Conservation (phyloP, 2,888 invertebrate genomes). For the Dynastes hyllus region DNA sequence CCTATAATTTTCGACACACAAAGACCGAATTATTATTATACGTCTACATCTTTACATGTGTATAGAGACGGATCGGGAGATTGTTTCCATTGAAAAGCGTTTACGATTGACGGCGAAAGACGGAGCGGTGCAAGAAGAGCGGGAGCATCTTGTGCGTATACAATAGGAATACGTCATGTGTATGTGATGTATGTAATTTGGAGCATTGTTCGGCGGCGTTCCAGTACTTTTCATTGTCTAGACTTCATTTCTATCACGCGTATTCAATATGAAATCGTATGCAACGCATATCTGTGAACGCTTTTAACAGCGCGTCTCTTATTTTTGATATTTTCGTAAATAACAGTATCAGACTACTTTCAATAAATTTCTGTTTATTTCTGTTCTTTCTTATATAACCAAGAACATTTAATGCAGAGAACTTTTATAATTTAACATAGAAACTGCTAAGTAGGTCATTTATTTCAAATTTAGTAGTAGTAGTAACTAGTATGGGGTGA, state of each 20-base stretch:
- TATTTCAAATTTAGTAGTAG: too few relatives aligned
- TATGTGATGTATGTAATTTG: conserved; percentile 47
- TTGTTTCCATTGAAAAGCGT: conserved; percentile 42
- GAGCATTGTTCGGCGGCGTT: conserved; percentile 45
- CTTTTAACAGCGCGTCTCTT: not conserved
- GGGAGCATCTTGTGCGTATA: conserved; percentile 39
- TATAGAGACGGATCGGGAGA: conserved; percentile 11
- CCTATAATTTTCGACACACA: conserved; percentile 47
- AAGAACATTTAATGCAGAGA: too few relatives aligned
- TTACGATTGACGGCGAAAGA: conserved; percentile 36
- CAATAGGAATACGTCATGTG: conserved; percentile 44
- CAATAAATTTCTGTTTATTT: too few relatives aligned
- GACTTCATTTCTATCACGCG: conserved; percentile 30
- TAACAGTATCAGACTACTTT: too few relatives aligned
- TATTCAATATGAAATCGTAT: conserved; percentile 8
- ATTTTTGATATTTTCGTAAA: too few relatives aligned
- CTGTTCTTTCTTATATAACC: too few relatives aligned
- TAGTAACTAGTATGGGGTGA: too few relatives aligned
- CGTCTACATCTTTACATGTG: conserved; percentile 30
- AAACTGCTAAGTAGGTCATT: too few relatives aligned
- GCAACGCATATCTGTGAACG: not conserved
- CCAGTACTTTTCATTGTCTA: conserved; percentile 39
- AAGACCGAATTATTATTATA: conserved; percentile 43
- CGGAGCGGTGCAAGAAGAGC: conserved; percentile 24
- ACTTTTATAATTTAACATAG: too few relatives aligned